A percentile compares a stretch with the other conserved stretches of the same genome.
Conservation (phyloP, 2,113 vertebrate genomes). For the Caretta caretta region DNA sequence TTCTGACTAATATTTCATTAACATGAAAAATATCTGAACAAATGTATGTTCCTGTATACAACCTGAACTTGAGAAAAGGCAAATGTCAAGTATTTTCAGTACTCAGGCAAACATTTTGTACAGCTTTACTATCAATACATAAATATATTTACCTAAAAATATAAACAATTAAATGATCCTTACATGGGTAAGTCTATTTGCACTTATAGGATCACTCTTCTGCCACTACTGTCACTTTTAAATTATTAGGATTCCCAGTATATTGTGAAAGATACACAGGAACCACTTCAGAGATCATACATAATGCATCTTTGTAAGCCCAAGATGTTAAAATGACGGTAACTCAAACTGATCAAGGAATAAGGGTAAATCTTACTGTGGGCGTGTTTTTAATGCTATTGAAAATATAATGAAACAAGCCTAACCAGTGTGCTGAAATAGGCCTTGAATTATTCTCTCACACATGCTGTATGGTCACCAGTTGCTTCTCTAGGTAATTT, state of each 20-base stretch:
- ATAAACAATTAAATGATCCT: neutral
- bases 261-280: neutral
- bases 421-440: conserved; percentile 50
- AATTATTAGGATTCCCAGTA: conserved; percentile 14
- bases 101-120: neutral
- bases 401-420: conserved; percentile 60
- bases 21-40: neutral
- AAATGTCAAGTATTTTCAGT: neutral
- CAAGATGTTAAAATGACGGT: neutral
- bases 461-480: conserved; percentile 47
- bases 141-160: neutral
- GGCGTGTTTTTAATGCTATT: conserved; percentile 58
- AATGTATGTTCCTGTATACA: neutral
- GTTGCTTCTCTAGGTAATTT: conserved; percentile 75
- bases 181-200: neutral
- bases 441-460: conserved; percentile 49
- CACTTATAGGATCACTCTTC: neutral
- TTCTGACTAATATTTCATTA: neutral
- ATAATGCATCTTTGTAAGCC: neutral
- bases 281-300: neutral
- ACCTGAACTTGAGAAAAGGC: neutral
- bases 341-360: conserved; percentile 32
- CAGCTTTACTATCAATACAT: neutral
- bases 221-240: conserved; percentile 14
- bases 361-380: conserved; percentile 20